These are phyloP conservation scores for Cecropterus lyciades DNA, from an alignment of 1,140 invertebrate genomes.

Conservation along the genomic window DNA sequence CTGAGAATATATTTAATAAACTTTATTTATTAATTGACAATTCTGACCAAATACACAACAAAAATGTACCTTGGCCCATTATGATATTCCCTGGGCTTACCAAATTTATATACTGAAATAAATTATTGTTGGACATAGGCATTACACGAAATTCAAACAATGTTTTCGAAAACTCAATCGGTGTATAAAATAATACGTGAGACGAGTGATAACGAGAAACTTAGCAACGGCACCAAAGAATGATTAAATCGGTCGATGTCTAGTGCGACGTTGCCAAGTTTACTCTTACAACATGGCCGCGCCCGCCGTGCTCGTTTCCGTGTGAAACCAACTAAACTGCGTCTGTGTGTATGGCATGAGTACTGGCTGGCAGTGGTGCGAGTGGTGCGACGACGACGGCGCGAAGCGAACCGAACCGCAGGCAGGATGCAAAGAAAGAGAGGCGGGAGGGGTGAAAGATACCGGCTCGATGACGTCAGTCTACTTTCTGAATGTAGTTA, in stretches of 20 bases:
- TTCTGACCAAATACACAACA: too few relatives aligned
- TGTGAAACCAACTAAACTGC: conserved; percentile 77
- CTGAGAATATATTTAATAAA: too few relatives aligned
- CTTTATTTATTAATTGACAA: too few relatives aligned
- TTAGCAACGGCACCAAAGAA: conserved; percentile 49
- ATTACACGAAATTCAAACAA: not conserved
- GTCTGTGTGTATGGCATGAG: conserved; percentile 64
- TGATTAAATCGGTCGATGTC: conserved; percentile 82
- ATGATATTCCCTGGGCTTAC: too few relatives aligned
- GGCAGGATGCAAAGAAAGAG: conserved; percentile 49
- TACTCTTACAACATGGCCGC: conserved; percentile 81
- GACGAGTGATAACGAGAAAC: conserved; percentile 52
- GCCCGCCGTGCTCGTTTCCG: conserved; percentile 78
- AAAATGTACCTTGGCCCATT: too few relatives aligned
- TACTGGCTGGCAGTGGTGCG: conserved; percentile 69
- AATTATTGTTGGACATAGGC: not conserved
- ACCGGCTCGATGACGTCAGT: conserved; percentile 76
- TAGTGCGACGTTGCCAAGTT: conserved; percentile 81
- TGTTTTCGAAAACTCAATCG: conserved; percentile 14
- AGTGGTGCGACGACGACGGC: conserved; percentile 66
- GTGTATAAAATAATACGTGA: conserved; percentile 38
- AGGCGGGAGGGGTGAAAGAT: conserved; percentile 62
- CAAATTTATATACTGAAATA: too few relatives aligned
- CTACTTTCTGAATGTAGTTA: conserved; percentile 73
- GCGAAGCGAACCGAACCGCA: conserved; percentile 62